phyloP scores from a whole-genome alignment of 1,140 invertebrate species.

The Brachionus rotundiformis region DNA sequence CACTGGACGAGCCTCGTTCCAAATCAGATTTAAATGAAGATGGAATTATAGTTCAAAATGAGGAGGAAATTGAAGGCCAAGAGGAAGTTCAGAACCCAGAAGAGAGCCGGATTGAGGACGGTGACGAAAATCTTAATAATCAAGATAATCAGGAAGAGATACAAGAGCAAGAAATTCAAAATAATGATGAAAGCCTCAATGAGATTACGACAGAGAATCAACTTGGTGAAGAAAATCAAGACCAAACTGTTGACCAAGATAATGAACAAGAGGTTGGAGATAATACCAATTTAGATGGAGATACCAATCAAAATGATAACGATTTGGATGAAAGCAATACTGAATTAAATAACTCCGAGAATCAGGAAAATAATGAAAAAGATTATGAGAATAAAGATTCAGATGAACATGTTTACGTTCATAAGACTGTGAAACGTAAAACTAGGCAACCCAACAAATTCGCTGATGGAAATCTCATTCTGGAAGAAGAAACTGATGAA shows the following conservation, averaged over 20 bases:
- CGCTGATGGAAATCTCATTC: constrained; percentile 47
- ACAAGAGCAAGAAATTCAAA: background rate
- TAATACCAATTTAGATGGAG: background rate
- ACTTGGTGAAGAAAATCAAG: background rate
- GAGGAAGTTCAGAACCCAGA: background rate
- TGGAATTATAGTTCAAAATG: background rate
- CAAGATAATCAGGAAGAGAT: background rate
- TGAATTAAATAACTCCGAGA: constrained; percentile 14
- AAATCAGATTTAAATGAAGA: constrained; percentile 43
- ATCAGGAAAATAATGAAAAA: background rate
- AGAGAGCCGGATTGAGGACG: background rate
- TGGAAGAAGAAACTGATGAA: constrained; percentile 45
- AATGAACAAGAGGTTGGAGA: background rate
- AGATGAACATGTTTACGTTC: constrained; percentile 27
- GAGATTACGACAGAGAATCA: background rate
- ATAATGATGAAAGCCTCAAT: background rate
- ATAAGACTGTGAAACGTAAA: constrained; percentile 37
- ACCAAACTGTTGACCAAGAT: background rate
- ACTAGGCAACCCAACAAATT: constrained; percentile 30
- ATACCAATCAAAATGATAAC: background rate
- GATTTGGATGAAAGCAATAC: background rate
- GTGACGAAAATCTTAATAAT: background rate
- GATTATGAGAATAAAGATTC: background rate
- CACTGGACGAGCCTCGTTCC: background rate
- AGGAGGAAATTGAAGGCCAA: background rate